Evolutionary conservation across 2,888 invertebrate genomes (phyloP).

Genomic region (Liodrosophila aerea): DNA sequence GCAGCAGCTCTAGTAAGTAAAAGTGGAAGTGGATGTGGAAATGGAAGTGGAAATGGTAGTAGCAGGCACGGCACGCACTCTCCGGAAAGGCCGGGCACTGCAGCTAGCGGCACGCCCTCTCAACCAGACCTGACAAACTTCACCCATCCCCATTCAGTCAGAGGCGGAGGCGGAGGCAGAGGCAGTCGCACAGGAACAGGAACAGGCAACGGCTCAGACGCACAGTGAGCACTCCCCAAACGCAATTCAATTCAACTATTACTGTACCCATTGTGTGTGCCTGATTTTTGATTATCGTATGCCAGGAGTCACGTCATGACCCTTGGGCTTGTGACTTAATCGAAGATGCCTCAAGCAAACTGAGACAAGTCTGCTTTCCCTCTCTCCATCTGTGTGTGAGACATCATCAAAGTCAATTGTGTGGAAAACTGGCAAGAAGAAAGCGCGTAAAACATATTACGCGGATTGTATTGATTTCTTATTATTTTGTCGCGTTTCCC

Average conservation of each 20-base stretch:
- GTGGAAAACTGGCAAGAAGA: constrained; percentile 77
- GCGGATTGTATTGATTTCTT: constrained; percentile 76
- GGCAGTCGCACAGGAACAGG: too few species aligned
- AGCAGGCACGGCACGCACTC: constrained; percentile 25
- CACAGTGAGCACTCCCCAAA: constrained; percentile 33
- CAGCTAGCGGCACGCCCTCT: constrained; percentile 32
- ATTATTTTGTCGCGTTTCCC: constrained; percentile 61
- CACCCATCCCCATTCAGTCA: constrained; percentile 4
- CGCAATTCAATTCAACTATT: constrained; percentile 76
- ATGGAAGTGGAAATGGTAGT: constrained; percentile 7
- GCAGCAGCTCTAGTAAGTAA: constrained; percentile 5
- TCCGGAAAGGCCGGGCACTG: constrained; percentile 30
- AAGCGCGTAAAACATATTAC: constrained; percentile 73
- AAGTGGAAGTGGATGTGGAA: constrained; percentile 3
- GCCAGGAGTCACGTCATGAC: constrained; percentile 69
- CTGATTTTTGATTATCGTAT: constrained; percentile 69
- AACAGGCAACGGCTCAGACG: too few species aligned
- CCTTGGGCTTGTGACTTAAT: constrained; percentile 62
- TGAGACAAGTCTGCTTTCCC: constrained; percentile 4
- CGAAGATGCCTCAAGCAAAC: constrained; percentile 49
- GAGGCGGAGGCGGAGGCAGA: too few species aligned
- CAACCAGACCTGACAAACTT: constrained; percentile 34
- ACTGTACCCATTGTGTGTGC: constrained; percentile 66
- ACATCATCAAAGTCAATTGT: constrained; percentile 81
- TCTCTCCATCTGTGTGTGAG: constrained; percentile 23